A percentile compares a stretch with the other conserved stretches of the same genome.
Conservation (phyloP, 2,888 invertebrate genomes). For the Osedax fenrisi region DNA sequence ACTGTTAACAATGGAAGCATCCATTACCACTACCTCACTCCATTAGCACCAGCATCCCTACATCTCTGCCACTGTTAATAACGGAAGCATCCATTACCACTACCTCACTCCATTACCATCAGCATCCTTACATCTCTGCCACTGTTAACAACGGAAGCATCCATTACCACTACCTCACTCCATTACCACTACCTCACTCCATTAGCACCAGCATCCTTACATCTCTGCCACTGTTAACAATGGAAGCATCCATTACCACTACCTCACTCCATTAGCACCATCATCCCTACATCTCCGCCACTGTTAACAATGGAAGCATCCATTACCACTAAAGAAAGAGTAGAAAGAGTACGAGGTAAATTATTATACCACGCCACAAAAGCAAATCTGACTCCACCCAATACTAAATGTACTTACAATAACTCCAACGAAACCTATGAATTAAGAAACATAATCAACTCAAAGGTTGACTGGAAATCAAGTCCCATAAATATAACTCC, state of each 20-base stretch:
- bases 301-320: constrained; percentile 88
- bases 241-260: constrained; percentile 85
- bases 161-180: constrained; percentile 92
- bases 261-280: constrained; percentile 66
- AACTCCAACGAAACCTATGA: no score
- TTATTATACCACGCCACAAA: no score
- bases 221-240: constrained; percentile 96
- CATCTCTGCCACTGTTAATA: constrained; percentile 93
- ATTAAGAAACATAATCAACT: no score
- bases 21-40: constrained; percentile 71
- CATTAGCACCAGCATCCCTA: constrained; percentile 89
- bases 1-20: constrained; percentile 93
- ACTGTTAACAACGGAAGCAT: constrained; percentile 93
- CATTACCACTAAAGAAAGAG: constrained; percentile 98
- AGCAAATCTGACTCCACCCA: no score
- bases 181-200: constrained; percentile 34
- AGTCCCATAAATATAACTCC: no score
- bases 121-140: constrained; percentile 92
- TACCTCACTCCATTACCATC: constrained; percentile 67
- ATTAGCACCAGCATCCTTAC: constrained; percentile 89
- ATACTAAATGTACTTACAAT: no score
- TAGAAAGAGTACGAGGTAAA: no score
- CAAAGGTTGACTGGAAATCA: no score
- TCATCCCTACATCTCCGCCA: constrained; percentile 93
- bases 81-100: constrained; percentile 85